These are phyloP conservation scores for Nesometra sesokonis DNA, from an alignment of 35 echinoderm and acorn worm species.

Conservation along the genomic window DNA sequence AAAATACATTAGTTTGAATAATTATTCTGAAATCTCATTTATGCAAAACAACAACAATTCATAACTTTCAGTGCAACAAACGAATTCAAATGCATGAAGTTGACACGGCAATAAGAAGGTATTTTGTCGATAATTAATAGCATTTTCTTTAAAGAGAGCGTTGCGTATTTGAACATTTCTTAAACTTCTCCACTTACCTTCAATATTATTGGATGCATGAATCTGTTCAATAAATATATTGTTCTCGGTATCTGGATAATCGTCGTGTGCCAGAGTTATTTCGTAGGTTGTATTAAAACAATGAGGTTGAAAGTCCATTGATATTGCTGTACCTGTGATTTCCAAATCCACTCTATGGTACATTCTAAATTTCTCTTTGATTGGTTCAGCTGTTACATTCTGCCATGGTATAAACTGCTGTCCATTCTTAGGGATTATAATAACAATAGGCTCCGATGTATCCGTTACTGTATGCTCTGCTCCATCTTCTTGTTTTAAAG, in stretches of 20 bases:
- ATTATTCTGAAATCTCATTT: no score
- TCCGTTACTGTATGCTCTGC: background rate
- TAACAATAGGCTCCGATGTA: background rate
- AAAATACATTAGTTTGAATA: no score
- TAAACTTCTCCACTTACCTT: no score
- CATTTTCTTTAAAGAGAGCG: no score
- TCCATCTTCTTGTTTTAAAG: background rate
- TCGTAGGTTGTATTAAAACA: background rate
- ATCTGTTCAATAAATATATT: background rate
- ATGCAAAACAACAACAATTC: no score
- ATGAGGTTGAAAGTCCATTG: background rate
- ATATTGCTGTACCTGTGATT: background rate
- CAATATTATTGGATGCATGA: background rate
- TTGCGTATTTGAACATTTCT: no score
- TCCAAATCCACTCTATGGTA: background rate
- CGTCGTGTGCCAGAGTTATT: background rate
- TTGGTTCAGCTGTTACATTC: background rate
- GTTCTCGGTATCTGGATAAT: background rate
- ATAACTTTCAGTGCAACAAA: no score
- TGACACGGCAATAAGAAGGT: no score
- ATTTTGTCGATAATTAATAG: no score
- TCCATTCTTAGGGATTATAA: background rate
- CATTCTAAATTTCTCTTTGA: background rate
- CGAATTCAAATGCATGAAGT: no score
- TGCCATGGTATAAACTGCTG: background rate